Base-by-base conservation (phyloP, 2,113 vertebrate species). In the Pholis gunnellus region DNA sequence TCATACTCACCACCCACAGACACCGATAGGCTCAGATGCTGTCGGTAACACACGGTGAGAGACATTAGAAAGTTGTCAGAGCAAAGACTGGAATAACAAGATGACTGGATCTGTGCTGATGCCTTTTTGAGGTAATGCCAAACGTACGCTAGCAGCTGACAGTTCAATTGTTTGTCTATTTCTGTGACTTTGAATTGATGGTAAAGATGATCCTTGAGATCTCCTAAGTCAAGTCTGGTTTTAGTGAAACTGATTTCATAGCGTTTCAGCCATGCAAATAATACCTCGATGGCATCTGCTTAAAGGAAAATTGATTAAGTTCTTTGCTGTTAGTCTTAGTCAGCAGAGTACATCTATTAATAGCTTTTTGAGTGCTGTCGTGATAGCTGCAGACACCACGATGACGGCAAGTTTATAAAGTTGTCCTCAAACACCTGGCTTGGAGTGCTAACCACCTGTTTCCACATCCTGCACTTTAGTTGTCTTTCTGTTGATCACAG, bases 51-150 rank as follows among this genome's bases (percentile, higher is more conserved):
- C 44, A 75, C 87, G 40, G 87, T 69, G 88, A 89, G 88, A 93
- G 84, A 84, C 83, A 77, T 89, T 84, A 88, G 78, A 85, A 86
- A 80, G 89, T 90, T 82, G 82, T 85, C 83, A 87, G 75, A 84
- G 83, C 70, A 78, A 64, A 88, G 84, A 76, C 20, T 81, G 85
- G 91, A 89, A 82, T 88, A 86, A 80, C 79, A 87, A 64, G 77
- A 93, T 93, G 92, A 94, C 87, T 88, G 91, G 84, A 87, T 79
- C 54, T 52, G 72, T 73, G 66, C 66, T 83, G 54, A 84, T 76
- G 79, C 79, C 79, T 78, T 82, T 91, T 57, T 89, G 92, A 95
- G 95, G 95, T 95, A 96, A 95, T 56, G 61, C 73, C 71, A 74
- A 34, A 27, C 4, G 4, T 80, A 50, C 4, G 9, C 46, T 42